Evolutionary conservation across 2,113 vertebrate genomes (phyloP).

Genomic region (Takifugu bimaculatus): DNA sequence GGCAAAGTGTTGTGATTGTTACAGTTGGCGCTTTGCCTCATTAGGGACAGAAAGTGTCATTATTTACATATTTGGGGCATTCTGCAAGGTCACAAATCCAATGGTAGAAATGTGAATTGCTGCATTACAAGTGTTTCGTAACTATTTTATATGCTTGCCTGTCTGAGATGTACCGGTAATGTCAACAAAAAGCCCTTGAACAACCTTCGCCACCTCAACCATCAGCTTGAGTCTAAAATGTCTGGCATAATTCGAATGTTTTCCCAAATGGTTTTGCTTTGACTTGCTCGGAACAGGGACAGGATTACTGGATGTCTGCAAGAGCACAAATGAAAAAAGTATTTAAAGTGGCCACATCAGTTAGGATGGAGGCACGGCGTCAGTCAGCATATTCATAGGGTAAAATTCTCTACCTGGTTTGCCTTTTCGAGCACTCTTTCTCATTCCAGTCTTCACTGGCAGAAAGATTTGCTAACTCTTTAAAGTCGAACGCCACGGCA

Average conservation of each 20-base stretch:
- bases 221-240: neutral
- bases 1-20: conserved; percentile 12
- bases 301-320: conserved; percentile 25
- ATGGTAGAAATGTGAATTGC: neutral
- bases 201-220: conserved; percentile 26
- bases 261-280: conserved; percentile 14
- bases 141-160: neutral
- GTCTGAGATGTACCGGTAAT: neutral
- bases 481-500: conserved; percentile 3
- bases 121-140: neutral
- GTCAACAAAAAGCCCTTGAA: conserved; percentile 18
- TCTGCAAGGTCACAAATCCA: conserved; percentile 1
- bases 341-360: conserved; percentile 27
- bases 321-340: conserved; percentile 21
- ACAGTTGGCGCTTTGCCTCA: neutral
- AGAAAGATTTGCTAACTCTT: conserved; percentile 1
- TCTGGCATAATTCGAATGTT: conserved; percentile 37
- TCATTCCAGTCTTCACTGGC: neutral
- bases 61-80: neutral
- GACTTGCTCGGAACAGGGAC: conserved; percentile 15
- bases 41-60: neutral
- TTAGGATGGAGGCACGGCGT: neutral
- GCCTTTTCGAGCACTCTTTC: neutral
- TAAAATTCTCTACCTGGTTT: conserved; percentile 6
- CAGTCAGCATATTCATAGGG: neutral